phyloP scores from a whole-genome alignment of 2,113 vertebrate genomes.

The Brachirus orientalis region DNA sequence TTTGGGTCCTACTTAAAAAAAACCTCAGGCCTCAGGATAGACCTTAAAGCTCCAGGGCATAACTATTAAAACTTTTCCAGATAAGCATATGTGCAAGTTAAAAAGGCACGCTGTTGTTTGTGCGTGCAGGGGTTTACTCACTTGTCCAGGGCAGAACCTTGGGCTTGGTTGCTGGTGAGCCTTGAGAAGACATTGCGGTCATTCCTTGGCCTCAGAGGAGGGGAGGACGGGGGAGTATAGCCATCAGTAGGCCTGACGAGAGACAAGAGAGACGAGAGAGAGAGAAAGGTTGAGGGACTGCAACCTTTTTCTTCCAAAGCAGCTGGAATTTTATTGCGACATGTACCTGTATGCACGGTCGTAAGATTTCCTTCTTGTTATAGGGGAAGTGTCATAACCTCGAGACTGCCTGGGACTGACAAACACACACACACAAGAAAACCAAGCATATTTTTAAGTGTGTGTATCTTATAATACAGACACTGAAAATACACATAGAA shows the following conservation, averaged over 20 bases:
- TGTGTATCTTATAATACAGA: background rate
- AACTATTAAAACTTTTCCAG: no score
- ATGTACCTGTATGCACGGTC: constrained; percentile 91
- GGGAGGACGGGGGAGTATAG: constrained; percentile 94
- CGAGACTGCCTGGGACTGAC: constrained; percentile 94
- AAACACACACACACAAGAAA: constrained; percentile 48
- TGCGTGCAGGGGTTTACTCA: constrained; percentile 78
- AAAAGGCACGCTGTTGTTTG: no score
- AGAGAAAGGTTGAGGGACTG: background rate
- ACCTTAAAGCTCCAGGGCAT: no score
- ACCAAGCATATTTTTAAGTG: constrained; percentile 29
- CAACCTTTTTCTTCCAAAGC: background rate
- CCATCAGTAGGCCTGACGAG: constrained; percentile 88
- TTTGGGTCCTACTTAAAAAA: no score
- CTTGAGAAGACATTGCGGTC: constrained; percentile 98
- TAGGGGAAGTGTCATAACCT: constrained; percentile 89
- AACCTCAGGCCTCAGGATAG: no score
- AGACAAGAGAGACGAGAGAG: background rate
- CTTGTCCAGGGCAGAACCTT: constrained; percentile 97
- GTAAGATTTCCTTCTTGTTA: constrained; percentile 93
- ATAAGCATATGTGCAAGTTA: no score
- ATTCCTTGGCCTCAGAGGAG: constrained; percentile 91
- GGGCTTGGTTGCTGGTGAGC: constrained; percentile 94
- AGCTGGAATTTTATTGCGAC: constrained; percentile 39
- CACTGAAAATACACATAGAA: no score